Evolutionary conservation across 2,888 invertebrate species (phyloP), one percentile per base, ranked within the genome.

Genomic region (Pachydiplax longipennis): DNA sequence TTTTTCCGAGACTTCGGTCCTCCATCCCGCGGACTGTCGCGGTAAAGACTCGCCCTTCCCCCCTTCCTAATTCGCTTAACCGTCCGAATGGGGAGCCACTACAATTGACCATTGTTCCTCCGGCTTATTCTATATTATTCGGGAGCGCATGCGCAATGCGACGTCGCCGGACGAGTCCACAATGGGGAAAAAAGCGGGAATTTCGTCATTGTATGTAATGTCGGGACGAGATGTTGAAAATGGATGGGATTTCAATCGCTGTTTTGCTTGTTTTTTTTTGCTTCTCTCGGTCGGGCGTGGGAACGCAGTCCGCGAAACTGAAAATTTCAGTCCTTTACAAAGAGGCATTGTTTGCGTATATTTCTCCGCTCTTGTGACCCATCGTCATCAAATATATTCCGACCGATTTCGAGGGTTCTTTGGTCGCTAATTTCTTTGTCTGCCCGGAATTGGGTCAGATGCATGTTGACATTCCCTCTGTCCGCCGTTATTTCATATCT

Each of bases 181-280:
- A 73, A 73, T 13, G 25, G 25, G 73, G 37, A 37, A 18, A 73
- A 73, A 73, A 31, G 31, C 73, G 31, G 73, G 22, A 22, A 22
- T 73, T 73, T 31, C 73, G 73, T 73, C 31, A 73, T 73, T 25
- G 25, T 73, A 13, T 31, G 31, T 73, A 25, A 65, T 61, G 2
- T 61, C 65, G 65, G 25, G n/a, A 65, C 65, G n/a, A 65, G 25
- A 73, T 48, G 87, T 87, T 37, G 87, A 18, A 87, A 87, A 87
- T 87, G 61, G 37, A 65, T 40, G 87, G 53, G 40, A 87, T 87
- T 61, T 87, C 25, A 73, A 73, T 73, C 31, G 73, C 65, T 65
- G 12, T 25, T 87, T 58, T 35, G 5, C 12, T 37, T n/a, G 22
- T 1, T 5, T 18, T 18, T 35, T 35, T 87, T 58, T n/a, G n/a